Percentiles rank a stretch among this genome's conserved stretches.
Conservation (phyloP, 1,140 invertebrate species). For the Epicauta chinensis region DNA sequence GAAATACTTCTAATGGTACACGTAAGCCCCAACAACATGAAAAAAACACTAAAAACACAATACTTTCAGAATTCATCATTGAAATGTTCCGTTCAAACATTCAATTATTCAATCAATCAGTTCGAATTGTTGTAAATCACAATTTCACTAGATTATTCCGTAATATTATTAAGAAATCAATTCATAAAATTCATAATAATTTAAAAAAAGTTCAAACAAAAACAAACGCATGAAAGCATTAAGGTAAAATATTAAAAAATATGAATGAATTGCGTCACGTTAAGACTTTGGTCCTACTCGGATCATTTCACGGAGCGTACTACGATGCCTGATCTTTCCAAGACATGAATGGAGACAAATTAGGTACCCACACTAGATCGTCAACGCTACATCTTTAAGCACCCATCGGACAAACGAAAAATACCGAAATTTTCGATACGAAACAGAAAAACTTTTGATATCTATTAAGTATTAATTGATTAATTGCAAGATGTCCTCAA, state of each 20-base stretch:
- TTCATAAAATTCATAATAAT: neutral
- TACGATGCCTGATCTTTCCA: constrained; percentile 27
- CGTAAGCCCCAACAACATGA: constrained; percentile 24
- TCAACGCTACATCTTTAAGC: constrained; percentile 12
- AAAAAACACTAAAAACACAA: constrained; percentile 30
- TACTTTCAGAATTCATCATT: constrained; percentile 26
- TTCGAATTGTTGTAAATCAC: neutral
- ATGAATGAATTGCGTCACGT: constrained; percentile 31
- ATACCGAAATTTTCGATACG: neutral
- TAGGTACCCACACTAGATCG: constrained; percentile 18
- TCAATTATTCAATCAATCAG: constrained; percentile 3
- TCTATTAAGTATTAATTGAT: no score
- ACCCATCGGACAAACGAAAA: neutral
- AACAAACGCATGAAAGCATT: neutral
- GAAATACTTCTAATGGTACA: constrained; percentile 36
- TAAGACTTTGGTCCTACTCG: constrained; percentile 30
- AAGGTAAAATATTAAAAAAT: constrained; percentile 1
- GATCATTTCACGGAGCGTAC: constrained; percentile 34
- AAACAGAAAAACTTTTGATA: constrained; percentile 1
- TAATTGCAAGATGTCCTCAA: neutral
- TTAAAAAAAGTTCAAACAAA: neutral
- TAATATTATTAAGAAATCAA: constrained; percentile 1
- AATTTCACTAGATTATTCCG: neutral
- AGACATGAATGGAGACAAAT: constrained; percentile 32
- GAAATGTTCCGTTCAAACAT: constrained; percentile 9